Evolutionary conservation across 2,797 vertebrate species (phyloP).

Genomic region (Chrysocyon brachyurus): DNA sequence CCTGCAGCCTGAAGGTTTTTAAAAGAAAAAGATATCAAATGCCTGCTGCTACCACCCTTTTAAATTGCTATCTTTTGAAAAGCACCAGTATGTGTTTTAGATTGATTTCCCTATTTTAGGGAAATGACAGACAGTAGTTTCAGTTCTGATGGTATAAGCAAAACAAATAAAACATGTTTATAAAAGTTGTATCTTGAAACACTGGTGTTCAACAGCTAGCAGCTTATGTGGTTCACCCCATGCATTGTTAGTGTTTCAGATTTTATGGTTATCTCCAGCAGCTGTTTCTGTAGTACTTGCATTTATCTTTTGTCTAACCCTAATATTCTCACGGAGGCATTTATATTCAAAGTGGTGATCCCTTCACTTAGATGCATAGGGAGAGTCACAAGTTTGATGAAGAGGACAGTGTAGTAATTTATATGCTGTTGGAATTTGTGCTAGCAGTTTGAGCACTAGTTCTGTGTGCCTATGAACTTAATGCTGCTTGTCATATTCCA

Average conservation of each 20-base stretch:
- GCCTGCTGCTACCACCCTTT: slow-evolving; percentile 89
- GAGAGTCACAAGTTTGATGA: slow-evolving; percentile 62
- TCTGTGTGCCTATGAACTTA: slow-evolving; percentile 73
- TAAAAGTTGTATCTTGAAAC: slow-evolving; percentile 91
- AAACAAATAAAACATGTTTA: slow-evolving; percentile 92
- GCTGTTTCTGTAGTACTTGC: slow-evolving; percentile 61
- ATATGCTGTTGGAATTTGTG: slow-evolving; percentile 72
- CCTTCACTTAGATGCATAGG: slow-evolving; percentile 74
- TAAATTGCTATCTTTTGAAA: slow-evolving; percentile 91
- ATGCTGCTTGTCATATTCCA: slow-evolving; percentile 76
- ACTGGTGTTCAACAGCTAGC: slow-evolving; percentile 88
- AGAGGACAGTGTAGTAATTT: slow-evolving; percentile 63
- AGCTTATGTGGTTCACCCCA: slow-evolving; percentile 74
- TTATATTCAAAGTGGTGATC: slow-evolving; percentile 80
- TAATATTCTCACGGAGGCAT: slow-evolving; percentile 70
- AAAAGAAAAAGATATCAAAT: slow-evolving; percentile 87
- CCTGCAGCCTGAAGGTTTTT: slow-evolving; percentile 90
- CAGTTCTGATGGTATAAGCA: slow-evolving; percentile 89
- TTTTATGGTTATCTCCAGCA: slow-evolving; percentile 72
- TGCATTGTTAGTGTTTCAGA: slow-evolving; percentile 65
- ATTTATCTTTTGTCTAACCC: slow-evolving; percentile 64
- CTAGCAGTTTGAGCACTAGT: slow-evolving; percentile 81
- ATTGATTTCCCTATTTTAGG: slow-evolving; percentile 89
- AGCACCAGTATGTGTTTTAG: slow-evolving; percentile 90
- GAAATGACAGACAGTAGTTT: slow-evolving; percentile 90